Evolutionary conservation across 2,113 vertebrate genomes (phyloP), one percentile per base, ranked within the genome.

Genomic region (Phaetusa simplex): DNA sequence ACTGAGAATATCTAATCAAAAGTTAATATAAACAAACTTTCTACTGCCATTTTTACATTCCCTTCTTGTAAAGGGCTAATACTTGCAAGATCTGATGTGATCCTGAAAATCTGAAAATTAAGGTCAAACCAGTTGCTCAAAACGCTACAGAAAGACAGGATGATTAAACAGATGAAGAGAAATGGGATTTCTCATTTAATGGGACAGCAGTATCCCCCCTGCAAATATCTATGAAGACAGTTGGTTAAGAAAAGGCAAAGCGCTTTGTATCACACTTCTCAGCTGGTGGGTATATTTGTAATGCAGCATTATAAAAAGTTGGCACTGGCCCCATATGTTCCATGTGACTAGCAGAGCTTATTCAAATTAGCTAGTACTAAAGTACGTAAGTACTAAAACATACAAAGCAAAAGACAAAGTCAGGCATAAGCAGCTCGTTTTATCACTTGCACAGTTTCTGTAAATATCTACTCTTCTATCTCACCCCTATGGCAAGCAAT

Each of bases 211-310:
- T 7, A 73, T 87, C 24, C 67, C 82, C 85, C 66, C 58, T 72
- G 55, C 45, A 95, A 95, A 42, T 64, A 90, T 89, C 84, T 85
- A 53, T 8, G 55, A 88, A 95, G 89, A 93, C 93, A 97, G 91
- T 93, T 97, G 94, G 93, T 82, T 94, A 91, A 62, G 83, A 61
- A 55, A 77, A 94, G 88, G 78, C 88, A 83, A 90, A 97, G 80
- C 79, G 91, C 90, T 82, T 88, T 70, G 47, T 84, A 86, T 96
- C 91, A 93, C 91, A 86, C 94, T 96, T 96, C 91, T 97, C 88
- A 96, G 96, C 93, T 97, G 93, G 72, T 97, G 94, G 87, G 90
- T 96, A 95, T 95, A 96, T 93, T 94, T 97, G 93, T 88, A 96
- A 97, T 89, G 87, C 87, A 93, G 90, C 86, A 90, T 95, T 92